Base-by-base conservation (phyloP, 2,888 invertebrate species). In the Lasioglossum vierecki region DNA sequence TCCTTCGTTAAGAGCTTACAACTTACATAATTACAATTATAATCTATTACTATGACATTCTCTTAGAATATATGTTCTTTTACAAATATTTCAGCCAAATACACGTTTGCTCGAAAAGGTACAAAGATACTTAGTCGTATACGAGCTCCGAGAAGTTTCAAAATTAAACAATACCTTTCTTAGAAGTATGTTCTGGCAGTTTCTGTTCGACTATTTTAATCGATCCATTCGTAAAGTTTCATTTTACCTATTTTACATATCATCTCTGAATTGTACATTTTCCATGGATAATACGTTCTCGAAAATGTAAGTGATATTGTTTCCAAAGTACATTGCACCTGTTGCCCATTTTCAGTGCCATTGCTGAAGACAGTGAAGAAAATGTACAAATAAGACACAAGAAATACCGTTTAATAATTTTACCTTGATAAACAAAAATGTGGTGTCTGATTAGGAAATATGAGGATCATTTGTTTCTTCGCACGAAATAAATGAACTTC, bases 1-100 rank as follows among this genome's bases (percentile, higher is more conserved):
- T 39, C 35, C 68, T 39, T 68, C 26, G 71, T 39, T 76, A 18
- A 35, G 30, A 68, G 30, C 44, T 9, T 15, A 73, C n/a, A 4
- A 77, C 18, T 82, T 78, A 84, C 63, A 74, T 75, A 82, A 60
- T 70, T 70, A 63, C 1, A 49, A 66, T 49, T 15, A 68, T n/a
- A 49, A 68, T 9, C 3, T 71, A 39, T 41, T 11, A 6, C 26
- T 46, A 4, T 49, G 11, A 26, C 39, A 63, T n/a, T 49, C 0
- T 78, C 41, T 8, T 78, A 39, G 4, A 72, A 71, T 11, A 77
- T 18, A 70, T 26, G 4, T 15, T 49, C 15, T n/a, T 57, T 39
- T 66, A 49, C 4, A 60, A 41, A 44, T 57, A 76, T 4, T n/a
- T 60, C 18, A 15, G 15, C 11, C 4, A 44, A 68, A 49, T 30